These are phyloP conservation scores for Scotopteryx bipunctaria DNA, from an alignment of 2,888 invertebrate genomes.

Conservation along the genomic window DNA sequence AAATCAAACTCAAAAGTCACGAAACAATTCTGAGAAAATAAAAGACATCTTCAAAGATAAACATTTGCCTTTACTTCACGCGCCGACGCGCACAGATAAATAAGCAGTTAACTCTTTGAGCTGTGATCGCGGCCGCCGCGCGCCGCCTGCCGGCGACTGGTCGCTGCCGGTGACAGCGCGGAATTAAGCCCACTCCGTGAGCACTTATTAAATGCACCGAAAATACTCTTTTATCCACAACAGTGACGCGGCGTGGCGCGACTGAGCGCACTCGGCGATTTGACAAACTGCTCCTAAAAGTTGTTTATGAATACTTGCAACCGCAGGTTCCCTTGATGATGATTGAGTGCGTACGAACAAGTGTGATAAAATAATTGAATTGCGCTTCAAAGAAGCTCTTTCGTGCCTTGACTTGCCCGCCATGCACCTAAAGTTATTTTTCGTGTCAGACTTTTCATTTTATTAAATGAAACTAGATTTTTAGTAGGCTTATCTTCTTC, in stretches of 20 bases:
- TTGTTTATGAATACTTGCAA: neutral
- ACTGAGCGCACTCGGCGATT: neutral
- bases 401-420: no score
- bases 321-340: neutral
- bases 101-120: slow-evolving; percentile 11
- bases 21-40: neutral
- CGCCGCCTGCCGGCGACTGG: slow-evolving; percentile 60
- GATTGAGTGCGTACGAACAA: no score
- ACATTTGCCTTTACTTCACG: neutral
- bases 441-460: no score
- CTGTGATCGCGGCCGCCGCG: slow-evolving; percentile 34
- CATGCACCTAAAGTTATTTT: no score
- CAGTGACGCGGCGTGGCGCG: slow-evolving; percentile 45
- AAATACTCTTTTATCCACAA: slow-evolving; percentile 69
- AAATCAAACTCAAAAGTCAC: no score
- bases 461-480: no score
- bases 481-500: no score
- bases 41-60: neutral
- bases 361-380: no score
- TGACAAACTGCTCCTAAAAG: slow-evolving; percentile 2
- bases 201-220: slow-evolving; percentile 72
- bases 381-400: no score
- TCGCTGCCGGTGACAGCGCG: slow-evolving; percentile 63
- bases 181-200: slow-evolving; percentile 67
- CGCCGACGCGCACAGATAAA: neutral